Evolutionary conservation across 2,888 invertebrate species (phyloP).

Genomic region (Epinotia nisella): DNA sequence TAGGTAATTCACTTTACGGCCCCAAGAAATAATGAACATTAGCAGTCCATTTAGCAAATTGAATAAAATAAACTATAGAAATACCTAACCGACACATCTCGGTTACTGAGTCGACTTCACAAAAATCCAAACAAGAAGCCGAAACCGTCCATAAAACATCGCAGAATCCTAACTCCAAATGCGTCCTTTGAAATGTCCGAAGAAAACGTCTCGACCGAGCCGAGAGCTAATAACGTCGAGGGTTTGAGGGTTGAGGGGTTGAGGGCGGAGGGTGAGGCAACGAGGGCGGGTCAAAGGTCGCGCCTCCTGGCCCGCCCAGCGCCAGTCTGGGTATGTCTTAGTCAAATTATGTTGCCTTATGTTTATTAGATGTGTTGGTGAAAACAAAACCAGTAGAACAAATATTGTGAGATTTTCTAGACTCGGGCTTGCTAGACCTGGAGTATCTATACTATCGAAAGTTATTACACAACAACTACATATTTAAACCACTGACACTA

Average conservation of each 20-base stretch:
- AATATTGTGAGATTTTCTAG: background rate
- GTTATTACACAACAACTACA: background rate
- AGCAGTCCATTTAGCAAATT: background rate
- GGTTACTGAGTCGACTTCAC: background rate
- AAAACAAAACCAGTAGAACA: background rate
- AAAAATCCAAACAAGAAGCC: conserved; percentile 5
- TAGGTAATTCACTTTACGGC: too few relatives aligned
- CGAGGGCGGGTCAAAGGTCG: conserved; percentile 76
- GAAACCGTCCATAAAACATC: background rate
- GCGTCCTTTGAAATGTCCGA: conserved; percentile 12
- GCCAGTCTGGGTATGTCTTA: conserved; percentile 37
- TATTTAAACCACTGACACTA: too few relatives aligned
- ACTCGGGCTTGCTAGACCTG: background rate
- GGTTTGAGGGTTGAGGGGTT: conserved; percentile 33
- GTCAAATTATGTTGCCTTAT: conserved; percentile 30
- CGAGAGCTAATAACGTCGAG: conserved; percentile 40
- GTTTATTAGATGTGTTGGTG: conserved; percentile 3
- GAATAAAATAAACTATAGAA: background rate
- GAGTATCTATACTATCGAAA: background rate
- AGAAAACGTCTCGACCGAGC: conserved; percentile 25
- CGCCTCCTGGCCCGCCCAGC: conserved; percentile 64
- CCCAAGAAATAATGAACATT: background rate
- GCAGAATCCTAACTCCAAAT: background rate
- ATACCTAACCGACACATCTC: background rate
- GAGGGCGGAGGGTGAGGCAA: conserved; percentile 58